Conservation (phyloP, 2,797 vertebrate species). For the Spinus olivaceus region DNA sequence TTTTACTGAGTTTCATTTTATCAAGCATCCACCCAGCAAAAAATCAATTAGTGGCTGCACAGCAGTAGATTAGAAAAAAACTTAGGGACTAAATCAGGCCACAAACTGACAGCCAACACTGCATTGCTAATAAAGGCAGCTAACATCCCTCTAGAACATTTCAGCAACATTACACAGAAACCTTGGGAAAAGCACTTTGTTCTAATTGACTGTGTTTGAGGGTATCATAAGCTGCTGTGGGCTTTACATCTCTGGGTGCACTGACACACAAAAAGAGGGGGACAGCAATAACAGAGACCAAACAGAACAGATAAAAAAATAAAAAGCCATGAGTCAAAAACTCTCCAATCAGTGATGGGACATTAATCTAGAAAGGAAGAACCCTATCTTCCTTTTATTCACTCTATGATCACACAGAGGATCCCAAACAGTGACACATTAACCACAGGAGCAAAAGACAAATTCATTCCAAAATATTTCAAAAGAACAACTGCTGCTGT, state of each 20-base stretch:
- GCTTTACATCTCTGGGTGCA: neutral
- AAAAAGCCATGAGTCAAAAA: neutral
- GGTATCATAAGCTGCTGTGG: neutral
- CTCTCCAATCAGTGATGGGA: neutral
- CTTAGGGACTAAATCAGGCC: neutral
- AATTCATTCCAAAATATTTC: neutral
- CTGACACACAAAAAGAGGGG: neutral
- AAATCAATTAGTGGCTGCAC: neutral
- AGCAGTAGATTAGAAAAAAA: neutral
- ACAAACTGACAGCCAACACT: neutral
- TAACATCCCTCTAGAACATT: neutral
- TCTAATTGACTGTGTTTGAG: neutral
- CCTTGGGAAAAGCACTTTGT: neutral
- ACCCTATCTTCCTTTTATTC: neutral
- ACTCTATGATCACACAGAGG: neutral
- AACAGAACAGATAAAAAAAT: neutral
- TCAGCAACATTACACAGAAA: neutral
- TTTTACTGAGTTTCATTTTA: neutral
- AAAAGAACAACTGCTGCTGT: neutral
- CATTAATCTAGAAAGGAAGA: neutral
- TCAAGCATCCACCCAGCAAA: neutral
- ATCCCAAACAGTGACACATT: neutral
- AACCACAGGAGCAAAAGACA: neutral
- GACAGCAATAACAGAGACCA: neutral
- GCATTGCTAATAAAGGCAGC: neutral